Percentiles rank a stretch among this genome's conserved stretches.
These are phyloP conservation scores for Philonicus albiceps DNA, from an alignment of 2,888 invertebrate genomes.

Conservation along the genomic window DNA sequence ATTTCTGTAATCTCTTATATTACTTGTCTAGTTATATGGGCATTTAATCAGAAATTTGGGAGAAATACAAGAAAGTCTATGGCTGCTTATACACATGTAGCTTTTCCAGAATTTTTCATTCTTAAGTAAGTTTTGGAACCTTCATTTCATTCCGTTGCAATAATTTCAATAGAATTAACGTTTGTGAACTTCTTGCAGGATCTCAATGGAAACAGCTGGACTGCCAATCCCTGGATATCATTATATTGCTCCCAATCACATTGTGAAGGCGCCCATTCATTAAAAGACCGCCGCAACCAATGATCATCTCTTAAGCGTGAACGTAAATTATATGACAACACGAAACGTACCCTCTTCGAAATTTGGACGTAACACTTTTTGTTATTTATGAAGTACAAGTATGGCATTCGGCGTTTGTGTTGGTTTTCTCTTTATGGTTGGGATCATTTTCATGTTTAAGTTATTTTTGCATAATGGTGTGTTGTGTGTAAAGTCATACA, in stretches of 20 bases:
- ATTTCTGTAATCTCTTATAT: background rate
- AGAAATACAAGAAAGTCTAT: no score
- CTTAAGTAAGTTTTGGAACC: no score
- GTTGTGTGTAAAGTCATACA: background rate
- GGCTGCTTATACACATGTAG: no score
- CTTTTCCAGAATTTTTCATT: no score
- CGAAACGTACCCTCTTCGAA: slow-evolving; percentile 9
- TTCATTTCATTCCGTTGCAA: background rate
- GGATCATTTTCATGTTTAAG: background rate
- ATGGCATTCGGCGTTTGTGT: background rate
- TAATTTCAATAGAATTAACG: background rate
- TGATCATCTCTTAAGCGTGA: slow-evolving; percentile 2
- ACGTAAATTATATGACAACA: background rate
- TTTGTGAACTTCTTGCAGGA: slow-evolving; percentile 70
- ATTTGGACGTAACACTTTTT: background rate
- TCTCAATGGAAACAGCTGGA: slow-evolving; percentile 94
- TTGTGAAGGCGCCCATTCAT: slow-evolving; percentile 91
- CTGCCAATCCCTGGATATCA: slow-evolving; percentile 90
- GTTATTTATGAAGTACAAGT: background rate
- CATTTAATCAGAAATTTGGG: background rate
- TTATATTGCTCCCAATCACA: slow-evolving; percentile 91
- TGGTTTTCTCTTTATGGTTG: background rate
- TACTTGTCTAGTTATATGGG: background rate
- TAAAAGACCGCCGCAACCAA: slow-evolving; percentile 61
- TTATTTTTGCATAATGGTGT: background rate